Evolutionary conservation across 2,888 invertebrate genomes (phyloP).

Genomic region (Phlogophora meticulosa): DNA sequence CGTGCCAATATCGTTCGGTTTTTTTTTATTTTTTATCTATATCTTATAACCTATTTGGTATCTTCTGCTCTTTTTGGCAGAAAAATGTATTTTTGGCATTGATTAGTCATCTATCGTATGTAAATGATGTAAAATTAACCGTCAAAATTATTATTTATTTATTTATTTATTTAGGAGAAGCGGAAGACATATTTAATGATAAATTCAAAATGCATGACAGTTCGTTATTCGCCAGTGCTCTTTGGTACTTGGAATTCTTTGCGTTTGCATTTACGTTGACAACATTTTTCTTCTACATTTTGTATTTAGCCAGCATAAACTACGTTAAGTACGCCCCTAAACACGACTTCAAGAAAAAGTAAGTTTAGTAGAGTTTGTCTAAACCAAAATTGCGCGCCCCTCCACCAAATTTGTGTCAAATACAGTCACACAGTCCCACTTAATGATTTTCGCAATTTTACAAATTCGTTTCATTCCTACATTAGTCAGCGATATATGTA

Average conservation of each 20-base stretch:
- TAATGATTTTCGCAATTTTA: too few species aligned
- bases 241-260: slow-evolving; percentile 86
- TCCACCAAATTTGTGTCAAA: neutral
- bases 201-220: slow-evolving; percentile 68
- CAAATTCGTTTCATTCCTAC: too few species aligned
- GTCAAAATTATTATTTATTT: too few species aligned
- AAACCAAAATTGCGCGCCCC: neutral
- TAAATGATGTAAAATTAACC: too few species aligned
- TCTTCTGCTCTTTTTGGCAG: too few species aligned
- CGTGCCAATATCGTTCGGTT: too few species aligned
- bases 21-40: too few species aligned
- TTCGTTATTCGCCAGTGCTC: slow-evolving; percentile 74
- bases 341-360: slow-evolving; percentile 80
- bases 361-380: slow-evolving; percentile 64
- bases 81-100: too few species aligned
- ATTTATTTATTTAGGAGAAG: too few species aligned
- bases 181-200: neutral
- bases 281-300: slow-evolving; percentile 78
- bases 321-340: slow-evolving; percentile 74
- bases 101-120: too few species aligned
- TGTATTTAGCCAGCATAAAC: slow-evolving; percentile 80
- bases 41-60: too few species aligned
- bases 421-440: neutral
- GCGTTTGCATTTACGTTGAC: slow-evolving; percentile 76
- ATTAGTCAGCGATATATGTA: too few species aligned